Evolutionary conservation across 2,113 vertebrate genomes (phyloP).

Genomic region (Bombycilla garrulus): DNA sequence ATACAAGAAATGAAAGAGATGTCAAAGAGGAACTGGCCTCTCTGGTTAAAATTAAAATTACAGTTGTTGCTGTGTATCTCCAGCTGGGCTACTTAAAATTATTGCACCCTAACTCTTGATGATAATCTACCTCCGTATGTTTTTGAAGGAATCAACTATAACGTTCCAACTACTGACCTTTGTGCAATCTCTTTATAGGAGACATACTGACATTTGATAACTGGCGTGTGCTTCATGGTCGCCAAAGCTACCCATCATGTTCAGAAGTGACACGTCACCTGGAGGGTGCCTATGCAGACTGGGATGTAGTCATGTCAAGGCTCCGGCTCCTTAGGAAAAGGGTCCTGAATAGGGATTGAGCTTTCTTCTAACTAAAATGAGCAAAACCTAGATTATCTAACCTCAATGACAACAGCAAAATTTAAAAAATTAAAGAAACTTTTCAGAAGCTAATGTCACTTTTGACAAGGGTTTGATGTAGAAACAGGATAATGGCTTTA

Average conservation of each 20-base stretch:
- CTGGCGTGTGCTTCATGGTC: conserved; percentile 89
- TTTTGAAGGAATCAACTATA: not conserved
- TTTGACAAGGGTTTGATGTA: not conserved
- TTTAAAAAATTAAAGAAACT: not conserved
- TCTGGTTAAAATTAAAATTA: not conserved
- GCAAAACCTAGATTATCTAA: not conserved
- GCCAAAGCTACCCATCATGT: conserved; percentile 72
- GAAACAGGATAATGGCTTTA: not conserved
- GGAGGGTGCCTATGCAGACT: conserved; percentile 93
- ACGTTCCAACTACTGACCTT: not conserved
- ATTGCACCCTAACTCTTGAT: not conserved
- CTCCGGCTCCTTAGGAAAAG: conserved; percentile 78
- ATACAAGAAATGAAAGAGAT: not conserved
- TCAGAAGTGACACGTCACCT: conserved; percentile 75
- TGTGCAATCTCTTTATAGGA: conserved; percentile 68
- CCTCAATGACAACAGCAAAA: not conserved
- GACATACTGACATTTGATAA: conserved; percentile 93
- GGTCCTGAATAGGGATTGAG: conserved; percentile 48
- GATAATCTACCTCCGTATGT: accelerated
- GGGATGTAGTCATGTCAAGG: conserved; percentile 93
- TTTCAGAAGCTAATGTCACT: not conserved
- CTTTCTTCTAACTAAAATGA: not conserved
- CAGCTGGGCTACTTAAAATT: not conserved
- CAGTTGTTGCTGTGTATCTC: not conserved
- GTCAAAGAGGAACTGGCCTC: not conserved